A percentile compares a stretch with the other conserved stretches of the same genome.
Evolutionary conservation across 2,888 invertebrate genomes (phyloP).

Genomic region (Xestia rhomboidea): DNA sequence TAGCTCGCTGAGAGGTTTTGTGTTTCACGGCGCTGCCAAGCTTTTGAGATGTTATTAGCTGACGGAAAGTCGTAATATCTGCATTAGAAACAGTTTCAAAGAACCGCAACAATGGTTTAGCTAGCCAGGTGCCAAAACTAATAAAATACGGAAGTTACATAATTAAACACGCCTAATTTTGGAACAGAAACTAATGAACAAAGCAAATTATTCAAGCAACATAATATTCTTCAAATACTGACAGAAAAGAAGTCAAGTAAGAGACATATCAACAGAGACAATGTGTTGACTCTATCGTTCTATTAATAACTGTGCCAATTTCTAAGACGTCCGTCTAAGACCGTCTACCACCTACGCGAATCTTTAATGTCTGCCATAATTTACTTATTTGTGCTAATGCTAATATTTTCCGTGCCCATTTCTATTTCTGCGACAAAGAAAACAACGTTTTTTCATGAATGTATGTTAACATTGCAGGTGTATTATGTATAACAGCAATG

Average conservation of each 20-base stretch:
- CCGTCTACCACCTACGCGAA: conserved; percentile 16
- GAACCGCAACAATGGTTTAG: conserved; percentile 11
- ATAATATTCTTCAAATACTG: not conserved
- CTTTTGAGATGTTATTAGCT: conserved; percentile 57
- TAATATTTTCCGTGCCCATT: conserved; percentile 13
- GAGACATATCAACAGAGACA: not conserved
- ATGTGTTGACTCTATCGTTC: not conserved
- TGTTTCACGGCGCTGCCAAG: conserved; percentile 56
- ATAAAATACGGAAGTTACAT: conserved; percentile 16
- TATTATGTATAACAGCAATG: conserved; percentile 15
- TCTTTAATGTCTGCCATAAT: conserved; percentile 6
- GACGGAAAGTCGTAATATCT: conserved; percentile 13
- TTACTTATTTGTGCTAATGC: conserved; percentile 22
- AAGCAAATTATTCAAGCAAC: not conserved
- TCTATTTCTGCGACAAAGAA: conserved; percentile 14
- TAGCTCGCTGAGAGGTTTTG: conserved; percentile 67
- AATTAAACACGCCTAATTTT: conserved; percentile 8
- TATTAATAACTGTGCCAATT: conserved; percentile 13
- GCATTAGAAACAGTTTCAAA: conserved; percentile 26
- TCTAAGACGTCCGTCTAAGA: conserved; percentile 1
- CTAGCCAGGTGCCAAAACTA: conserved; percentile 20
- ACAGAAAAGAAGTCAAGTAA: conserved; percentile 5
- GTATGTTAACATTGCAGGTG: conserved; percentile 14
- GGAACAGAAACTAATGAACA: conserved; percentile 9
- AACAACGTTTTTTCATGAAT: conserved; percentile 12